phyloP scores from a whole-genome alignment of 2,888 invertebrate species.

The Clusia tigrina region DNA sequence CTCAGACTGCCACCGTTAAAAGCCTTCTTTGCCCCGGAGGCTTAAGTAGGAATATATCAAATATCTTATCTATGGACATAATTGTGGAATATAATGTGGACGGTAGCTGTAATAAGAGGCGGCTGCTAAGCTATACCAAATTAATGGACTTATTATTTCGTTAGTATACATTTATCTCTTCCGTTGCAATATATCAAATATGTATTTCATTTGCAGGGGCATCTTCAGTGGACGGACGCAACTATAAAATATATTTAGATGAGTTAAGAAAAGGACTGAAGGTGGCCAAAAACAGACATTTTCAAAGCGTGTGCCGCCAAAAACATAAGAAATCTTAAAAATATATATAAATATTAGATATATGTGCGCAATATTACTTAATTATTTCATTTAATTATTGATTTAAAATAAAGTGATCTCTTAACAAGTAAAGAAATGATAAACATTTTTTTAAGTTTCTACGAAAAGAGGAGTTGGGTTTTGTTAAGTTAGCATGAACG shows the following conservation, averaged over 20 bases:
- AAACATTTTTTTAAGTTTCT: too few relatives aligned
- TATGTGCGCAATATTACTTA: too few relatives aligned
- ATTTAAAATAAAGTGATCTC: too few relatives aligned
- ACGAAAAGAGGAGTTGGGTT: too few relatives aligned
- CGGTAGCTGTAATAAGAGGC: constrained; percentile 19
- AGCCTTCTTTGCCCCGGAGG: neutral
- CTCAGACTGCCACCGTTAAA: neutral
- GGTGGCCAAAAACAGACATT: constrained; percentile 25
- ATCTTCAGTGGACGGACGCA: neutral
- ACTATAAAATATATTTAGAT: neutral
- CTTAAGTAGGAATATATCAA: neutral
- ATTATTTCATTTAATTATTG: too few relatives aligned
- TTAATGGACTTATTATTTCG: constrained; percentile 21
- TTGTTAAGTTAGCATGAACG: neutral
- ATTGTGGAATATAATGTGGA: constrained; percentile 23
- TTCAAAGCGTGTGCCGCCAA: constrained; percentile 21
- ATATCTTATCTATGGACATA: neutral
- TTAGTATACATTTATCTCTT: neutral
- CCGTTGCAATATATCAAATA: neutral
- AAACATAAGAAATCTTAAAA: too few relatives aligned
- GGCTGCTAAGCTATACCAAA: constrained; percentile 1
- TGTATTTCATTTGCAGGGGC: neutral
- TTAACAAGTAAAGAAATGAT: too few relatives aligned
- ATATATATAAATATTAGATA: too few relatives aligned
- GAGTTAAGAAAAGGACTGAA: constrained; percentile 19